Evolutionary conservation across 2,797 vertebrate species (phyloP).

Genomic region (Siniperca obscura): DNA sequence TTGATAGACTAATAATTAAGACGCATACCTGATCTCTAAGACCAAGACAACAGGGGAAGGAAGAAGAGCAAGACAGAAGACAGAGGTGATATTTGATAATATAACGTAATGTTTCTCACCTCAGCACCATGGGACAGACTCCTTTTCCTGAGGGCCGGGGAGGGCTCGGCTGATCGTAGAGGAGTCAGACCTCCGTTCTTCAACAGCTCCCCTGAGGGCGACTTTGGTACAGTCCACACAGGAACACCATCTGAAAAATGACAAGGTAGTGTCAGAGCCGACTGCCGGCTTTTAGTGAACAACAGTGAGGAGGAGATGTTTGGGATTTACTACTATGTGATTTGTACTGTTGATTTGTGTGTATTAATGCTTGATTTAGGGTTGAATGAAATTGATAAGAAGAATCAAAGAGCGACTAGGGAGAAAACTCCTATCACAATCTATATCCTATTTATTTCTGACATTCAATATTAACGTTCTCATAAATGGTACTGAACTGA

Average conservation of each 20-base stretch:
- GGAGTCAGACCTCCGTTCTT: conserved; percentile 91
- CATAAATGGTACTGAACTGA: conserved; percentile 6
- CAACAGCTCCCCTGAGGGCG: conserved; percentile 89
- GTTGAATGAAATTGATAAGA: neutral
- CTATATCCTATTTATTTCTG: conserved; percentile 14
- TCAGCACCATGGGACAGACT: conserved; percentile 83
- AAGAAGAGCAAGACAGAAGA: neutral
- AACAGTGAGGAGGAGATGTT: neutral
- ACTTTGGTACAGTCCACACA: conserved; percentile 93
- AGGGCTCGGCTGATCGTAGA: conserved; percentile 87
- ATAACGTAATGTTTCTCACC: conserved; percentile 81
- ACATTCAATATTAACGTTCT: conserved; percentile 44
- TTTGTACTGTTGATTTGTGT: neutral
- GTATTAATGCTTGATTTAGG: neutral
- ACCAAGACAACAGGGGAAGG: neutral
- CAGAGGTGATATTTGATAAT: conserved; percentile 10
- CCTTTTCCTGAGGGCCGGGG: conserved; percentile 84
- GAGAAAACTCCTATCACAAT: conserved; percentile 1
- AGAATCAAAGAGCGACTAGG: neutral
- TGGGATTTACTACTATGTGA: neutral
- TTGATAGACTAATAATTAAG: neutral
- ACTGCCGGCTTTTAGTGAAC: neutral
- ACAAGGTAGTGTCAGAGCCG: conserved; percentile 52
- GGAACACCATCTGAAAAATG: conserved; percentile 88
- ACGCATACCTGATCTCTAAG: neutral